Conservation (phyloP, 2,797 vertebrate genomes). For the Diplodus puntazzo region DNA sequence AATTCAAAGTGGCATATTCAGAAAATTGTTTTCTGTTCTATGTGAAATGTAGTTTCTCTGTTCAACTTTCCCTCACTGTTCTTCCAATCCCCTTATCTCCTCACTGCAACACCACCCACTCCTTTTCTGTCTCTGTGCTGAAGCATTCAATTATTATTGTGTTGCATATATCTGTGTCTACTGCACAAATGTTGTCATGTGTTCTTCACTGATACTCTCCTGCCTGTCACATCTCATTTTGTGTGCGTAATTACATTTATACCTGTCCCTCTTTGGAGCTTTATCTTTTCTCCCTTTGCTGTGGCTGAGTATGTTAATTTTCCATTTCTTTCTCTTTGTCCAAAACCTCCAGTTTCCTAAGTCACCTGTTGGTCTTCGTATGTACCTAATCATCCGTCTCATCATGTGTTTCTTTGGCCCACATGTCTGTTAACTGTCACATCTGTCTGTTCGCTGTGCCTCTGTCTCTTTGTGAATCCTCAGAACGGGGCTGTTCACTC, state of each 20-base stretch:
- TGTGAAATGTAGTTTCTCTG: conserved; percentile 45
- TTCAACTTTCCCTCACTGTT: conserved; percentile 24
- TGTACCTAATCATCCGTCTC: conserved; percentile 16
- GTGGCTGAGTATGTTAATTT: conserved; percentile 12
- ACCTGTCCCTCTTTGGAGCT: not conserved
- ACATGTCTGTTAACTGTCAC: conserved; percentile 73
- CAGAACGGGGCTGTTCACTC: conserved; percentile 98
- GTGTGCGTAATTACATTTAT: conserved; percentile 28
- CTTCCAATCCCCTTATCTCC: conserved; percentile 26
- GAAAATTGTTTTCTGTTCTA: conserved; percentile 40
- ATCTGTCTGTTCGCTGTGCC: conserved; percentile 74
- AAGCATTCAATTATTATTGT: conserved; percentile 47
- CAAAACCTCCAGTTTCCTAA: conserved; percentile 1
- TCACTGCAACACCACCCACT: conserved; percentile 46
- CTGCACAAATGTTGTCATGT: conserved; percentile 52
- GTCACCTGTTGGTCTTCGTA: conserved; percentile 29
- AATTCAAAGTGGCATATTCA: conserved; percentile 25
- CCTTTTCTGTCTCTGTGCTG: conserved; percentile 47
- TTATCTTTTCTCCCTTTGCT: conserved; percentile 7
- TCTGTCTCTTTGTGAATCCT: conserved; percentile 83
- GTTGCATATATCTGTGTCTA: conserved; percentile 55
- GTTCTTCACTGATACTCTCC: conserved; percentile 27
- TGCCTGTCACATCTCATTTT: conserved; percentile 31
- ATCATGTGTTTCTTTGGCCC: conserved; percentile 25
- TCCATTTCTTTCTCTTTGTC: conserved; percentile 17